Percentiles rank a stretch among this genome's conserved stretches.
Evolutionary conservation across 2,888 invertebrate genomes (phyloP).

Genomic region (Lottia scabra): DNA sequence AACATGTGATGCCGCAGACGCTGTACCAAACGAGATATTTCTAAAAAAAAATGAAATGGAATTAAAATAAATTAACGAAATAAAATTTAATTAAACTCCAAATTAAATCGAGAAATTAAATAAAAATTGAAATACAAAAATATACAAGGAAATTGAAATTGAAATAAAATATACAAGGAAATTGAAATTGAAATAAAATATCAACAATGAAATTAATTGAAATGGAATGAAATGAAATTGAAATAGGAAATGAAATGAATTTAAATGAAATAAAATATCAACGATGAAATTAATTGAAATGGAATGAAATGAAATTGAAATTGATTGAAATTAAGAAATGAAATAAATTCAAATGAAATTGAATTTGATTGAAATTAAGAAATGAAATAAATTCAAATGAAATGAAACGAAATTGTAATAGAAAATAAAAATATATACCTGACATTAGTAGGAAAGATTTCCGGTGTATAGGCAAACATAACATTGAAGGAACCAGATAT

Average conservation of each 20-base stretch:
- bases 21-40: constrained; percentile 42
- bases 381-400: neutral
- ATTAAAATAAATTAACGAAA: neutral
- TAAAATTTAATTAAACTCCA: neutral
- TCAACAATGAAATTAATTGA: too few species aligned
- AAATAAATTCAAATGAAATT: neutral
- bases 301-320: neutral
- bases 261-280: too few species aligned
- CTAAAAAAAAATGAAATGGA: constrained; percentile 28
- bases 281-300: too few species aligned
- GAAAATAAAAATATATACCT: constrained; percentile 31
- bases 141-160: too few species aligned
- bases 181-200: too few species aligned
- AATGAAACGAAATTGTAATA: neutral
- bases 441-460: constrained; percentile 51
- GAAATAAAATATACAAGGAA: too few species aligned
- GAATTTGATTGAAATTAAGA: neutral
- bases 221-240: too few species aligned
- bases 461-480: constrained; percentile 49
- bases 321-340: neutral
- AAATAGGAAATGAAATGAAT: too few species aligned
- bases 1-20: constrained; percentile 37
- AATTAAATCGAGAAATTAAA: neutral
- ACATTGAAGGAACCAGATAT: constrained; percentile 48
- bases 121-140: too few species aligned